Conservation (phyloP, 2,113 vertebrate species). For the Pelecanus crispus region DNA sequence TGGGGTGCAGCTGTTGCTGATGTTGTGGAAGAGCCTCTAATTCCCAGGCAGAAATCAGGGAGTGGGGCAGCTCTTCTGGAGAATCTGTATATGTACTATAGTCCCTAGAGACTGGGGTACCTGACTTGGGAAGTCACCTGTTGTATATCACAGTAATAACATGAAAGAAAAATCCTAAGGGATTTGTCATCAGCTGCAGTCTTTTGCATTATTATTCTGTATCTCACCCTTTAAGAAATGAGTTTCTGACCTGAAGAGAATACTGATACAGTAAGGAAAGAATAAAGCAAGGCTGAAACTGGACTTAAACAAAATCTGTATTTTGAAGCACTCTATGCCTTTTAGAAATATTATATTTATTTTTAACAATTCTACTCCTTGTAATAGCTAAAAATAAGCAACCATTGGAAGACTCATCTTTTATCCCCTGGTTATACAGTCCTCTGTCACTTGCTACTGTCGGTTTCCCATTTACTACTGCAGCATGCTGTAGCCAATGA, state of each 20-base stretch:
- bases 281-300: background rate
- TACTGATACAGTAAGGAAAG: background rate
- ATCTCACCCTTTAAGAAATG: background rate
- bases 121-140: background rate
- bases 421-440: background rate
- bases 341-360: background rate
- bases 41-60: background rate
- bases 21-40: background rate
- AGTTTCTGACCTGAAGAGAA: background rate
- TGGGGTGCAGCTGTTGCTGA: background rate
- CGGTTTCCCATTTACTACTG: background rate
- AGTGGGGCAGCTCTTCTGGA: background rate
- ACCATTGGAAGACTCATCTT: background rate
- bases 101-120: background rate
- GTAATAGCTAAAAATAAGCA: background rate
- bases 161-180: background rate
- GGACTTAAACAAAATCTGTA: background rate
- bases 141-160: background rate
- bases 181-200: background rate
- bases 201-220: background rate
- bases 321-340: background rate
- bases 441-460: background rate
- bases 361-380: background rate
- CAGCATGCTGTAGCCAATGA: background rate
- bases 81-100: accelerated